Conservation (phyloP, 2,888 invertebrate genomes). For the Chrysolina haemoptera region DNA sequence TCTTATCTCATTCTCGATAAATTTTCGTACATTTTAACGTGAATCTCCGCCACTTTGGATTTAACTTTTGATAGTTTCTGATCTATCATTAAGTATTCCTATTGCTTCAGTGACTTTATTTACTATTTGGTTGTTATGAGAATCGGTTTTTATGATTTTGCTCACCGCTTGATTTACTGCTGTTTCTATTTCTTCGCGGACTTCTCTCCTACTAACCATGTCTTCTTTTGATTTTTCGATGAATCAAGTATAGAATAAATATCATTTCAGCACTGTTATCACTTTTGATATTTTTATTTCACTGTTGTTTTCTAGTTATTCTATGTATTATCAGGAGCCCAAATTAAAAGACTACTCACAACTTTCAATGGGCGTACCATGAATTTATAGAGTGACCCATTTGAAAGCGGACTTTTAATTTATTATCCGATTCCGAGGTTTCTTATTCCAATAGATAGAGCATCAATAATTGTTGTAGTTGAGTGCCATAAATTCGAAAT, state of each 20-base stretch:
- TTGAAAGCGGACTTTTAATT: no score
- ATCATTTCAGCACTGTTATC: background rate
- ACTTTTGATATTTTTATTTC: no score
- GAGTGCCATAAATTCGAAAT: no score
- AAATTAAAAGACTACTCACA: no score
- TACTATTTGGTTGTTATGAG: conserved; percentile 12
- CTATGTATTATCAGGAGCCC: no score
- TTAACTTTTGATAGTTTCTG: conserved; percentile 9
- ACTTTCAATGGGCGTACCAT: no score
- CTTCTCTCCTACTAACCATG: conserved; percentile 9
- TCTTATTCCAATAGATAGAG: no score
- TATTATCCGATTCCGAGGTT: no score
- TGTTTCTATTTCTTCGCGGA: conserved; percentile 27
- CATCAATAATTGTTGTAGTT: no score
- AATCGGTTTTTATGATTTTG: conserved; percentile 23
- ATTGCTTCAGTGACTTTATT: conserved; percentile 20
- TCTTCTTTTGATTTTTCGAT: background rate
- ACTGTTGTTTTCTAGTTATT: no score
- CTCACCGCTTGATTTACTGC: conserved; percentile 17
- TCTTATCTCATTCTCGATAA: background rate
- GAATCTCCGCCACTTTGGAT: conserved; percentile 10
- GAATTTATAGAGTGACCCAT: no score
- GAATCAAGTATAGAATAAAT: background rate
- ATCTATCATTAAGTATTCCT: background rate
- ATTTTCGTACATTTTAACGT: background rate